Evolutionary conservation across 2,888 invertebrate genomes (phyloP), one percentile per base, ranked within the genome.

Genomic region (Omphaloscelis lunosa): DNA sequence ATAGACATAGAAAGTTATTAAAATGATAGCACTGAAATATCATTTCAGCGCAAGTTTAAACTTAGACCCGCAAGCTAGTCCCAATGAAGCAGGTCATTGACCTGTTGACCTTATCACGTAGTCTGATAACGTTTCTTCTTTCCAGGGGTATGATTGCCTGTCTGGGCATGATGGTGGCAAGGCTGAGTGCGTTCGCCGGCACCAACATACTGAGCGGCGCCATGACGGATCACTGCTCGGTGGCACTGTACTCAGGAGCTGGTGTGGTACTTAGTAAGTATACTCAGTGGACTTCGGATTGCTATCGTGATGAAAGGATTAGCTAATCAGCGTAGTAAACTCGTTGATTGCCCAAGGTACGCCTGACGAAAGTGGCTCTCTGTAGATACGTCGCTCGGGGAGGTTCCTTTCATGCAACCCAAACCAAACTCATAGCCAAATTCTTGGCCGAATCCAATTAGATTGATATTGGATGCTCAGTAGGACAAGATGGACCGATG

Each of bases 101-200:
- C 27, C 23, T 39, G 56, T 12, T 29, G 20, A 51, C 27, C 12
- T 23, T 48, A 61, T 39, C 29, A 29, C 15, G 3, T 6, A 23
- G 20, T 11, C 62, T 62, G n/a, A 62, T 23, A n/a, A 61, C 2
- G 6, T 39, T 8, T n/a, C 45, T 7, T 27, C 9, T 71, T 76
- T 41, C 0, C 91, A 96, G 96, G 74, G 96, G 95, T 4, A 96
- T 96, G 96, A 93, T 95, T 71, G 95, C 95, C 1, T 96, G 96
- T 67, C 84, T 96, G 9, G 95, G 96, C 29, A 95, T 96, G 95
- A 95, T 95, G 95, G 95, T 96, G 85, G 96, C 95, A 0, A 87
- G 96, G 0, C 90, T 95, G 69, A 96, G 96, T 79, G 95, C 95
- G 11, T 95, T 96, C 89, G 90, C 93, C 0, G 96, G 95, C 71